Evolutionary conservation across 2,113 vertebrate species (phyloP).

Genomic region (Cyanoliseus patagonus): DNA sequence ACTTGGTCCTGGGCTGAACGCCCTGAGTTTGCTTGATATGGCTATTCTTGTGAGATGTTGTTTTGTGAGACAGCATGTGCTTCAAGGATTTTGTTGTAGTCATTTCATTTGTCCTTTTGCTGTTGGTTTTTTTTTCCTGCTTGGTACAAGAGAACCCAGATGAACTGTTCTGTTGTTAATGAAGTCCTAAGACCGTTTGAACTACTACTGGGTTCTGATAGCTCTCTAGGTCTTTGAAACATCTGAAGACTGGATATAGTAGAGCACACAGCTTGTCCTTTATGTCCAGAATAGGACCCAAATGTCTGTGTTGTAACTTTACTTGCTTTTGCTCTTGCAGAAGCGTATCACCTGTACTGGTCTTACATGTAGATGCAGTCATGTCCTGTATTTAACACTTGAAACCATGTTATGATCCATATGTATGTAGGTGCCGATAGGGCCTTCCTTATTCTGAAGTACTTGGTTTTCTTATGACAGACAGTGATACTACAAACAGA

Average conservation of each 20-base stretch:
- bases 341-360: background rate
- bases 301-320: background rate
- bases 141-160: background rate
- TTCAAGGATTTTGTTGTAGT: background rate
- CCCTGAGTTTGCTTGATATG: background rate
- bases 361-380: background rate
- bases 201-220: background rate
- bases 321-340: background rate
- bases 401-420: fast-evolving
- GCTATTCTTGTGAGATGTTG: background rate
- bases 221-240: background rate
- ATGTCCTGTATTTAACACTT: background rate
- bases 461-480: background rate
- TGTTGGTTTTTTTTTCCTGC: background rate
- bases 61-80: background rate
- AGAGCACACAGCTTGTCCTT: background rate
- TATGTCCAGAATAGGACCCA: background rate
- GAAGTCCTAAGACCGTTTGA: background rate
- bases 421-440: background rate
- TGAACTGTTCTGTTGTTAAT: background rate
- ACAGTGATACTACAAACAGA: background rate
- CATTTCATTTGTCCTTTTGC: background rate
- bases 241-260: background rate
- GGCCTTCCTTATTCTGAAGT: background rate
- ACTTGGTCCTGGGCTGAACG: background rate